Percentiles rank a stretch among this genome's conserved stretches.
These are phyloP conservation scores for Pantherophis vulpinus DNA, from an alignment of 2,797 vertebrate genomes.

Conservation along the genomic window DNA sequence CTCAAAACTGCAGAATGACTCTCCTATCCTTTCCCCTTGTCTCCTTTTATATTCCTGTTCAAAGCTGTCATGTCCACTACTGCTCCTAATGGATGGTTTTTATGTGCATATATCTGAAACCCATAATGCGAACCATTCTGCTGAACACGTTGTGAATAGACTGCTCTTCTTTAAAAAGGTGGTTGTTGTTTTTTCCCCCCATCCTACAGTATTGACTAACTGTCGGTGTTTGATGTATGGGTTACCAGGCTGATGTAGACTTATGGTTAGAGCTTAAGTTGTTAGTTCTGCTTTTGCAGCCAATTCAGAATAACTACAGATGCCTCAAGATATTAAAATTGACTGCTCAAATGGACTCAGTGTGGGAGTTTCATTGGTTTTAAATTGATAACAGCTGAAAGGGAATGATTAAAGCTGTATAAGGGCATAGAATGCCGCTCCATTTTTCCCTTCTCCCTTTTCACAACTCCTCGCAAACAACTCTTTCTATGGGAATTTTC, in stretches of 20 bases:
- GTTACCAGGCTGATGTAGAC: constrained; percentile 84
- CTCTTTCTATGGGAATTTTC: constrained; percentile 75
- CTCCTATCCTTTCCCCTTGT: constrained; percentile 39
- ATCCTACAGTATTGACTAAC: constrained; percentile 92
- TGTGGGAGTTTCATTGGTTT: constrained; percentile 84
- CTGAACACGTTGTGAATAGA: constrained; percentile 78
- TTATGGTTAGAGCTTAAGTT: constrained; percentile 94
- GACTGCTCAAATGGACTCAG: constrained; percentile 85
- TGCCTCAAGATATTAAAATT: constrained; percentile 93
- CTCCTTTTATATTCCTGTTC: constrained; percentile 49
- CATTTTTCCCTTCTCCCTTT: constrained; percentile 29
- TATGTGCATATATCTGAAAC: constrained; percentile 56
- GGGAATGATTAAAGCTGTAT: constrained; percentile 79
- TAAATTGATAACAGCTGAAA: constrained; percentile 85
- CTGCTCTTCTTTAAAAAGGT: constrained; percentile 85
- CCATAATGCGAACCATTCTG: constrained; percentile 69
- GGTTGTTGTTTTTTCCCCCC: constrained; percentile 76
- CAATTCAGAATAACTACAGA: constrained; percentile 86
- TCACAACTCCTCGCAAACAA: constrained; percentile 70
- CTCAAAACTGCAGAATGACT: constrained; percentile 50
- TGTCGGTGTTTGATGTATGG: constrained; percentile 92
- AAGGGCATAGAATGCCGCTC: constrained; percentile 75
- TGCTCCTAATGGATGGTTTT: constrained; percentile 55
- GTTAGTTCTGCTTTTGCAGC: constrained; percentile 94
- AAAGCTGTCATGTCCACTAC: constrained; percentile 51